Evolutionary conservation across 2,888 invertebrate species (phyloP).

Genomic region (Drosophila planitibia): DNA sequence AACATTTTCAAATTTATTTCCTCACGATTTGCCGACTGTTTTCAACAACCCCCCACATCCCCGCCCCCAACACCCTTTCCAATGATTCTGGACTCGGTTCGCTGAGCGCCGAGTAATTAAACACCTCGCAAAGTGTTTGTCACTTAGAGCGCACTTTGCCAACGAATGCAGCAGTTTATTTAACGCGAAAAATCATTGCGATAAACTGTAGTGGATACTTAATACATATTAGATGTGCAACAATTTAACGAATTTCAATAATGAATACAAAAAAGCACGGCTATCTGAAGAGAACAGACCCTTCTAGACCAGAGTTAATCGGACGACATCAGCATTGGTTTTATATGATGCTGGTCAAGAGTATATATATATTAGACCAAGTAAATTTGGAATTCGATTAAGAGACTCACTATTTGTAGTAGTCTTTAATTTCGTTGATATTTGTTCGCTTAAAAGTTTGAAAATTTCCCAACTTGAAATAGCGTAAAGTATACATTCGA

Average conservation of each 20-base stretch:
- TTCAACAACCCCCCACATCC: neutral
- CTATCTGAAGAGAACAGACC: neutral
- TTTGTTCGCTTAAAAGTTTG: neutral
- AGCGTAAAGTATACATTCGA: neutral
- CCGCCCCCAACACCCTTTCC: neutral
- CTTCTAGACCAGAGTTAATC: neutral
- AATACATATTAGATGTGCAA: neutral
- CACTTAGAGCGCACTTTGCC: neutral
- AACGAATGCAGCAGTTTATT: neutral
- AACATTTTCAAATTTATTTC: conserved; percentile 17
- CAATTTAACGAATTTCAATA: neutral
- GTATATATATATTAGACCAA: too few relatives aligned
- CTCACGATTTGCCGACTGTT: conserved; percentile 5
- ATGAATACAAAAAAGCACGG: neutral
- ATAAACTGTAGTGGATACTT: neutral
- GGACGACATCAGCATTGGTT: neutral
- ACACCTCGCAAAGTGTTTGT: conserved; percentile 3
- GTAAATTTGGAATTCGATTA: neutral
- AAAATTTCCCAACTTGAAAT: neutral
- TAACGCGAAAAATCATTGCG: neutral
- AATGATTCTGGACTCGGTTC: neutral
- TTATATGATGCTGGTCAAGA: neutral
- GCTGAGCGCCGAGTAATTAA: conserved; percentile 13
- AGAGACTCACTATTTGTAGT: neutral
- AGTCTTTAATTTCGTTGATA: neutral